Evolutionary conservation across 2,888 invertebrate genomes (phyloP).

Genomic region (Trissolcus japonicus): DNA sequence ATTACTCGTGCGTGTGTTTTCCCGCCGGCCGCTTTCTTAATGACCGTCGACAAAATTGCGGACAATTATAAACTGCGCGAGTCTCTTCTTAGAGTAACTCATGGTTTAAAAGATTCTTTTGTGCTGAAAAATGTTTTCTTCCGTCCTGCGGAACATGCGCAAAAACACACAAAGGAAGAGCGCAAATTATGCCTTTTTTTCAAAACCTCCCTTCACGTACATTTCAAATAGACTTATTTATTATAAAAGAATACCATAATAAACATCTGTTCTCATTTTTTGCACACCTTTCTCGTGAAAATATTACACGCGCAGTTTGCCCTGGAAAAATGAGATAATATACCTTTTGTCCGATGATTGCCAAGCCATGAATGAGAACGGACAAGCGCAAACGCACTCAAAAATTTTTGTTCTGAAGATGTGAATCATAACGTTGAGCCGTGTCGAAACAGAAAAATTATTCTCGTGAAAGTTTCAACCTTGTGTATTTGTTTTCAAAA

Average conservation of each 20-base stretch:
- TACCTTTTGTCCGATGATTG: slow-evolving; percentile 21
- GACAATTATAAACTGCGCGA: slow-evolving; percentile 55
- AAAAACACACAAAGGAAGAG: slow-evolving; percentile 55
- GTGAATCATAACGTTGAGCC: too few relatives aligned
- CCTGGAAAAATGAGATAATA: slow-evolving; percentile 44
- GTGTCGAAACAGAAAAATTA: too few relatives aligned
- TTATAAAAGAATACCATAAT: slow-evolving; percentile 46
- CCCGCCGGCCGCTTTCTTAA: slow-evolving; percentile 56
- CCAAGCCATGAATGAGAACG: slow-evolving; percentile 22
- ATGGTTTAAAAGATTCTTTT: slow-evolving; percentile 58
- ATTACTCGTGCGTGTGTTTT: slow-evolving; percentile 32
- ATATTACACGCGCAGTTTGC: slow-evolving; percentile 47
- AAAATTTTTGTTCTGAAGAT: not conserved
- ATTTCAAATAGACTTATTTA: slow-evolving; percentile 57
- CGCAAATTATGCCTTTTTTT: slow-evolving; percentile 44
- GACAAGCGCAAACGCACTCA: slow-evolving; percentile 20
- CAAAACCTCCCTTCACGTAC: slow-evolving; percentile 14
- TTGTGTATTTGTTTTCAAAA: slow-evolving; percentile 2
- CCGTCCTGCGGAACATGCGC: slow-evolving; percentile 41
- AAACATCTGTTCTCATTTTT: slow-evolving; percentile 53
- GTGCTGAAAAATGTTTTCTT: slow-evolving; percentile 55
- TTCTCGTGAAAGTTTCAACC: slow-evolving; percentile 2
- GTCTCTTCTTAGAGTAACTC: slow-evolving; percentile 50
- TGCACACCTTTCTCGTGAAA: slow-evolving; percentile 42
- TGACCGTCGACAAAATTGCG: slow-evolving; percentile 58